phyloP scores from a whole-genome alignment of 2,888 invertebrate species.

The Crioceris asparagi region DNA sequence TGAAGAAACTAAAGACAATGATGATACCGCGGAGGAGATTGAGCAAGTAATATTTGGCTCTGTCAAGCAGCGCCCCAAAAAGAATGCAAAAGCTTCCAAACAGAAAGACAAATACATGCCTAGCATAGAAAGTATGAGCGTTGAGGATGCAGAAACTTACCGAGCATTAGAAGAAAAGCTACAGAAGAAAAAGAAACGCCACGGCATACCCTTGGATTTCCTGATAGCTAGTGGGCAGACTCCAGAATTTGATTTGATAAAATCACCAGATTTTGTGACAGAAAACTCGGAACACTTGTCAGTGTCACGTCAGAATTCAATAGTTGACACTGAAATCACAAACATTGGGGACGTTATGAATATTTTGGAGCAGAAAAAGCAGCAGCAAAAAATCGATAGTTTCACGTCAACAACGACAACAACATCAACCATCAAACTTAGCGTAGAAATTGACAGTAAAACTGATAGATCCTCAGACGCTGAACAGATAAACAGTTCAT shows the following conservation, averaged over 20 bases:
- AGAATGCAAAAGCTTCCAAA: conserved; percentile 12
- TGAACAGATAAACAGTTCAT: conserved; percentile 1
- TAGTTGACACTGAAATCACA: conserved; percentile 35
- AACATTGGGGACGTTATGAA: conserved; percentile 35
- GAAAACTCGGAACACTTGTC: conserved; percentile 14
- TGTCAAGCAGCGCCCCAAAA: conserved; percentile 43
- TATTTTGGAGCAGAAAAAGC: conserved; percentile 20
- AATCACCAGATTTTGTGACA: conserved; percentile 8
- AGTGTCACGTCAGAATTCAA: conserved; percentile 31
- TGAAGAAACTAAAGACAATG: conserved; percentile 13
- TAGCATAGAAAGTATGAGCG: conserved; percentile 26
- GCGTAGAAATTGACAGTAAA: background rate
- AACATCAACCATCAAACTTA: background rate
- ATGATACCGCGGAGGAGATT: no score
- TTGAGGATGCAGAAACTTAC: conserved; percentile 34
- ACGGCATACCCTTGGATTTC: conserved; percentile 25
- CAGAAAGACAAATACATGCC: conserved; percentile 18
- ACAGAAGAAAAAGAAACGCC: conserved; percentile 23
- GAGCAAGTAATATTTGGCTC: conserved; percentile 54
- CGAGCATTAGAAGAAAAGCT: conserved; percentile 30
- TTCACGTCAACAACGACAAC: background rate
- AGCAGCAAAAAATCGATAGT: conserved; percentile 5
- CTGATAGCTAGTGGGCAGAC: conserved; percentile 17
- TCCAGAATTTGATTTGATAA: conserved; percentile 15
- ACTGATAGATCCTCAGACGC: background rate